Percentiles rank a stretch among this genome's conserved stretches.
phyloP scores from a whole-genome alignment of 2,797 vertebrate genomes.

The Labeo calbasu region DNA sequence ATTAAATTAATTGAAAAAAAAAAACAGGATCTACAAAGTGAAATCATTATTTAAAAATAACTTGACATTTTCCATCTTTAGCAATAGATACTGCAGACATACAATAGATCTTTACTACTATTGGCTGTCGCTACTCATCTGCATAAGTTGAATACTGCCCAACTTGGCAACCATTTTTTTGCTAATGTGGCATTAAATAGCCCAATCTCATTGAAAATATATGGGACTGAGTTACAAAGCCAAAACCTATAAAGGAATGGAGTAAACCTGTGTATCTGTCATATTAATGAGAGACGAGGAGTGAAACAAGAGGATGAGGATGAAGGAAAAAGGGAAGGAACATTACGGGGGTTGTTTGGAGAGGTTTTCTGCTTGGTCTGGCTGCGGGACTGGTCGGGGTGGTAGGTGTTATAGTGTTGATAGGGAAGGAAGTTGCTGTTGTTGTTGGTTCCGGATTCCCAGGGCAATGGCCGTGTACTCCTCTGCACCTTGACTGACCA shows the following conservation, averaged over 20 bases:
- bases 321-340: constrained; percentile 65
- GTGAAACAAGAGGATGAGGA: constrained; percentile 33
- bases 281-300: constrained; percentile 7
- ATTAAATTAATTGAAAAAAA: too few relatives aligned
- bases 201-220: neutral
- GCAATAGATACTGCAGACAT: neutral
- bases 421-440: constrained; percentile 83
- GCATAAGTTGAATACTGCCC: neutral
- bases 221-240: neutral
- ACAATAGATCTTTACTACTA: too few relatives aligned
- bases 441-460: constrained; percentile 84
- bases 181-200: neutral
- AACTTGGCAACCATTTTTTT: neutral
- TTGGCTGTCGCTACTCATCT: neutral
- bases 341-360: constrained; percentile 84
- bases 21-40: too few relatives aligned
- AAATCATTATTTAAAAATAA: constrained; percentile 1
- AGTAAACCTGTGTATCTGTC: neutral
- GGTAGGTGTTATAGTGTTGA: constrained; percentile 91
- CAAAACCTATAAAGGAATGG: constrained; percentile 43
- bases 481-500: constrained; percentile 94
- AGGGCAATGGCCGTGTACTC: constrained; percentile 87
- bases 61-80: constrained; percentile 4
- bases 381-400: constrained; percentile 87
- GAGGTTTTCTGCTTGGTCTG: constrained; percentile 79